Evolutionary conservation across 1,140 invertebrate genomes (phyloP).

Genomic region (Chrysoperla carnea): DNA sequence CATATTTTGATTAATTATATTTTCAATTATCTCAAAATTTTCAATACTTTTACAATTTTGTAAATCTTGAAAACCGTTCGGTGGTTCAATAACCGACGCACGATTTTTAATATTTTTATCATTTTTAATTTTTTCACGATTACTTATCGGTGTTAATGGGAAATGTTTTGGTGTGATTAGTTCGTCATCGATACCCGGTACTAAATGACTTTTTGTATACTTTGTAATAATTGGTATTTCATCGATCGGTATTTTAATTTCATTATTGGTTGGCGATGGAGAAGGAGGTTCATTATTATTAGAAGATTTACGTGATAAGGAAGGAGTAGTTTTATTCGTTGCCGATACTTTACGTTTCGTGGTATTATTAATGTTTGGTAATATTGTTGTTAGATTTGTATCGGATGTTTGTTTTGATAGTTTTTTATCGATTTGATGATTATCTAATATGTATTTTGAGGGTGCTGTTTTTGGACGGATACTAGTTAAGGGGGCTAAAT

Average conservation of each 20-base stretch:
- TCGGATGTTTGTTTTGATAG: neutral
- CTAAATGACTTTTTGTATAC: no score
- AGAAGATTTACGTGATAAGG: no score
- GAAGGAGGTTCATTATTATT: no score
- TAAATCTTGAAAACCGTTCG: conserved; percentile 22
- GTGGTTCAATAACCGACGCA: conserved; percentile 24
- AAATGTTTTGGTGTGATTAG: no score
- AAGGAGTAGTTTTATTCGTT: no score
- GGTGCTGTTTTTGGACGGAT: conserved; percentile 5
- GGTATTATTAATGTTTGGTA: conserved; percentile 3
- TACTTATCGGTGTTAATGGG: no score
- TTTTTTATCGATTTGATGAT: neutral
- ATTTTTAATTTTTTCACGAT: neutral
- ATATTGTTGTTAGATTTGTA: neutral
- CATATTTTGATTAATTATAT: conserved; percentile 14
- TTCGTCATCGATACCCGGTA: no score
- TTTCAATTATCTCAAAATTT: conserved; percentile 19
- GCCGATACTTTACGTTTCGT: conserved; percentile 14
- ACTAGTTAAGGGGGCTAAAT: conserved; percentile 2
- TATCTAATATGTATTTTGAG: neutral
- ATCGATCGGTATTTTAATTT: no score
- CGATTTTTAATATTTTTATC: conserved; percentile 11
- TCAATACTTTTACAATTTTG: conserved; percentile 3
- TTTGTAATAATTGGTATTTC: no score
- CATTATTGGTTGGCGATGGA: no score